Conservation (phyloP, 1,140 invertebrate genomes). For the Archivesica marissinica region DNA sequence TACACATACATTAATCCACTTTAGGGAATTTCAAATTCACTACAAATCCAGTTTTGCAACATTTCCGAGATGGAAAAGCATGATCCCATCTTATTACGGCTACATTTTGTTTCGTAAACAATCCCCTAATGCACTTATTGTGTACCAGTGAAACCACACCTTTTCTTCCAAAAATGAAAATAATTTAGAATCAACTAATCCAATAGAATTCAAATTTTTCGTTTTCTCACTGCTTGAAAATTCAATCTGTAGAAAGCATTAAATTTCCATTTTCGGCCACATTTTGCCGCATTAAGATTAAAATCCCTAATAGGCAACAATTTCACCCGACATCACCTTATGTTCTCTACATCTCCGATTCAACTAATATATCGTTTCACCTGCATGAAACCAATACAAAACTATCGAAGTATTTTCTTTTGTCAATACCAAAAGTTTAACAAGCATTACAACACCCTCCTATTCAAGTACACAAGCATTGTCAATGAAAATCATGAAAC, state of each 20-base stretch:
- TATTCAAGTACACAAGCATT: background rate
- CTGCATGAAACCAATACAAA: slow-evolving; percentile 27
- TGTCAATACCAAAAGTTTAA: slow-evolving; percentile 16
- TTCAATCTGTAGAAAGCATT: slow-evolving; percentile 25
- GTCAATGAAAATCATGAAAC: slow-evolving; percentile 27
- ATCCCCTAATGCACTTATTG: slow-evolving; percentile 21
- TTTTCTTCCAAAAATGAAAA: background rate
- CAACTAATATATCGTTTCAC: slow-evolving; percentile 42
- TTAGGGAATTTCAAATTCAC: background rate
- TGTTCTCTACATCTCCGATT: slow-evolving; percentile 35
- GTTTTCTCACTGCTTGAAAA: background rate
- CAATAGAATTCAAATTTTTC: background rate
- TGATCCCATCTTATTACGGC: background rate
- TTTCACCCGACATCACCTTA: slow-evolving; percentile 29
- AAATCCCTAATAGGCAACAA: slow-evolving; percentile 1
- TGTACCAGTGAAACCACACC: slow-evolving; percentile 13
- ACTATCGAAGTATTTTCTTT: slow-evolving; percentile 37
- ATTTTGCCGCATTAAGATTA: slow-evolving; percentile 21
- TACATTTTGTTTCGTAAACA: background rate
- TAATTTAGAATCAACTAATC: slow-evolving; percentile 2
- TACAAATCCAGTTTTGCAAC: background rate
- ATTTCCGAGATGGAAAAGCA: background rate
- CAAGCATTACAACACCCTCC: slow-evolving; percentile 15
- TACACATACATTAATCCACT: slow-evolving; percentile 17
- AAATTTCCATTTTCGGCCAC: slow-evolving; percentile 21